Evolutionary conservation across 2,797 vertebrate species (phyloP), one percentile per base, ranked within the genome.

Genomic region (Eutrigla gurnardus): DNA sequence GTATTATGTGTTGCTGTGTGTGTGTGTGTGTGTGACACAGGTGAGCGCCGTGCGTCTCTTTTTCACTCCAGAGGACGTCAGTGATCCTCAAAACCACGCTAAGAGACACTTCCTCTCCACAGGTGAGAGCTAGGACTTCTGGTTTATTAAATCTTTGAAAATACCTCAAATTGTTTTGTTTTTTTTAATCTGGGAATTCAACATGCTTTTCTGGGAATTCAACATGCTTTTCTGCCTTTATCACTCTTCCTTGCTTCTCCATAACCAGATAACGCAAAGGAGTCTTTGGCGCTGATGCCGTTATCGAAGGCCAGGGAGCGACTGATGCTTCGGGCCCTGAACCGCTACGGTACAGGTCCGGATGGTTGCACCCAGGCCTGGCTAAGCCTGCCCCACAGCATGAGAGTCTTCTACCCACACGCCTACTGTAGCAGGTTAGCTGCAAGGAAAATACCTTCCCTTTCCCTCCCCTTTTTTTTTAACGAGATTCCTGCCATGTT

Each of bases 321-420:
- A 59, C 93, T 97, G 59, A 83, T 99, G 93, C 90, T 99, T 7
- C 95, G 97, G 32, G 96, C 97, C 0, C 79, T 99, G 73, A 96
- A 98, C 85, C 96, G 98, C 61, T 99, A 97, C 9, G 96, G 97
- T 7, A 54, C 94, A 3, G 95, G 93, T 9, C 90, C 92, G 0
- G 96, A 97, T 17, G 97, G 97, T 0, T 97, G 96, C 64, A 65
- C 87, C 42, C 95, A 92, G 54, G 96, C 95, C 0, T 99, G 98
- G 97, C 96, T 99, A 86, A 97, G 92, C 73, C 94, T 99, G 54
- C 98, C 98, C n/a, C 96, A 99, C 77, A 93, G 95, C 88, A 96
- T 95, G 93, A 96, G 97, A 57, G 91, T 97, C 80, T 98, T 99
- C 91, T 99, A 99, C 49, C 75, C 96, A 35, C 98, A 99, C 8